Percentiles rank a stretch among this genome's conserved stretches.
These are phyloP conservation scores for Vulpes vulpes DNA, from an alignment of 2,113 vertebrate species.

Conservation along the genomic window DNA sequence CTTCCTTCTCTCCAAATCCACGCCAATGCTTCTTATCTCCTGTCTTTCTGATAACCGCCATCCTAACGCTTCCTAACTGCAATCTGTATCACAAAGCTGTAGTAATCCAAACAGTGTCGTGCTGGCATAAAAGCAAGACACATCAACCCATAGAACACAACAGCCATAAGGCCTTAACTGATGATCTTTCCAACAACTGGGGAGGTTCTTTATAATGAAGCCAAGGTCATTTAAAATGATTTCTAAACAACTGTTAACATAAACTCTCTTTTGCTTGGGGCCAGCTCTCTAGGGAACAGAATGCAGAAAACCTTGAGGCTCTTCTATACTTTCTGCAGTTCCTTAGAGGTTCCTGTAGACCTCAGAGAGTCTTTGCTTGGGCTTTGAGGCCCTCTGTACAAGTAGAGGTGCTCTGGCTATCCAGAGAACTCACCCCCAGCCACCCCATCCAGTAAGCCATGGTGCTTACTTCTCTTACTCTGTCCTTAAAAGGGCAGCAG, in stretches of 20 bases:
- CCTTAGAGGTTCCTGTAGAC: neutral
- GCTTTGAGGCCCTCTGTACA: neutral
- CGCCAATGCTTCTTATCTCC: neutral
- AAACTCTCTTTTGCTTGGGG: neutral
- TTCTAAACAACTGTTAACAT: conserved; percentile 24
- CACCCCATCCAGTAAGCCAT: neutral
- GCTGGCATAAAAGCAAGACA: neutral
- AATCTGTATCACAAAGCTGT: neutral
- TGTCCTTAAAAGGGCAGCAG: neutral
- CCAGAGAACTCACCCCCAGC: neutral
- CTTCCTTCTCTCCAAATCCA: neutral
- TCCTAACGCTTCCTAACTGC: neutral
- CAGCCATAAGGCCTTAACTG: neutral
- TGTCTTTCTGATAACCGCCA: neutral
- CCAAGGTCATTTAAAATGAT: neutral
- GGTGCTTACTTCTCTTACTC: neutral
- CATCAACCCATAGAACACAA: neutral
- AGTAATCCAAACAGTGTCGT: neutral
- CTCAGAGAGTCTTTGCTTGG: neutral
- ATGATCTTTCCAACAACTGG: neutral
- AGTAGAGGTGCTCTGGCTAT: neutral
- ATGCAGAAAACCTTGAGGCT: neutral
- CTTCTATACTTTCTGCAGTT: neutral
- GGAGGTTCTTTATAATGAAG: neutral
- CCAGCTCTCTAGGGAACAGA: neutral